Base-by-base conservation (phyloP, 2,797 vertebrate species). In the Ibycter americanus region DNA sequence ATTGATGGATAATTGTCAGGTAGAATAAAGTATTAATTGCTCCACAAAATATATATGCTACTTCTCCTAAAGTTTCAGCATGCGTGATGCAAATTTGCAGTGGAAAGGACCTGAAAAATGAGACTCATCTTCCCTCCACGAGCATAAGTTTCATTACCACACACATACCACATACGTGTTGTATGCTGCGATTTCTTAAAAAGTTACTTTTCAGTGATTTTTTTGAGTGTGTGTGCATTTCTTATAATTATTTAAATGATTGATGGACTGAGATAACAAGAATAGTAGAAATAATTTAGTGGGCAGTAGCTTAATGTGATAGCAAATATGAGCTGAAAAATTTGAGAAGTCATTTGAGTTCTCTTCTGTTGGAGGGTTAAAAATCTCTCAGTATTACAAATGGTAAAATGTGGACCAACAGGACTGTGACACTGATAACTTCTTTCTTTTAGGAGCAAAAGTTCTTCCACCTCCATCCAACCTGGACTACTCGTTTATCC, bases 381-480 rank as follows among this genome's bases (percentile, higher is more conserved):
- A 84, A 54, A 19, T 38, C 40, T 13, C 13, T 40, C 25, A 12
- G 6, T 27, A 47, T 54, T 67, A 25, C 25, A 44, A 29, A 56
- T 0, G 4, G 42, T n/a, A 31, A 76, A 73, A 32, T 7, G 27
- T 47, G 13, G 5, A 29, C 12, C 51, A 70, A 19, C 22, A 21
- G 52, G 31, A 42, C 32, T 71, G 31, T 86, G 63, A 59, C 19
- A 38, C 23, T 78, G 15, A 18, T 62, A 34, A 78, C 32, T 61
- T 59, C 31, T 82, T 88, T 70, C 81, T 97, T 88, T 59, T 94
- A 97, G 96, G 49, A 88, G 78, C 76, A 96, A 91, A 96, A 86
- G 22, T 73, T 88, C 96, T 97, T 58, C 96, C 93, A 20, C 94
- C 97, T 56, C 98, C 98, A 44, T 97, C 96, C 8, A 97, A 97